Conservation (phyloP, 2,113 vertebrate species). For the Zosterops hypoxanthus region DNA sequence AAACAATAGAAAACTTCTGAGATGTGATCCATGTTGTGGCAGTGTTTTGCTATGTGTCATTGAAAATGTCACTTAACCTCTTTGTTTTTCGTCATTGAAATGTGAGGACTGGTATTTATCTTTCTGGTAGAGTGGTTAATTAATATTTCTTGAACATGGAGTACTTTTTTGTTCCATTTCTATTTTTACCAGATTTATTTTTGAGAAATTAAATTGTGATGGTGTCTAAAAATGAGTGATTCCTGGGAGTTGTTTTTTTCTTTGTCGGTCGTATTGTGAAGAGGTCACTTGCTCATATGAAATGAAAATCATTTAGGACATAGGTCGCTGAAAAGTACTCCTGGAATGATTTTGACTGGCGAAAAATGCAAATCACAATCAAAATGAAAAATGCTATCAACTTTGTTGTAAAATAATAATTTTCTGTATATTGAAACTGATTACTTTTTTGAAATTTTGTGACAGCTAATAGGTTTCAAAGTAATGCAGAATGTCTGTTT, state of each 20-base stretch:
- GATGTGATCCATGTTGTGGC: constrained; percentile 20
- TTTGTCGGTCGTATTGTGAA: constrained; percentile 46
- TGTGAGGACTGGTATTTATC: background rate
- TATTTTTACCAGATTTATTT: constrained; percentile 25
- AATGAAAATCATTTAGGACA: constrained; percentile 44
- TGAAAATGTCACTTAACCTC: constrained; percentile 40
- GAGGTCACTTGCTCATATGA: constrained; percentile 40
- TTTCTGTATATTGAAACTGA: background rate
- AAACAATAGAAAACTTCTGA: constrained; percentile 50
- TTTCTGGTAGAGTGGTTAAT: constrained; percentile 33
- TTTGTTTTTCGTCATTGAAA: constrained; percentile 20
- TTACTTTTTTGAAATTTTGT: constrained; percentile 31
- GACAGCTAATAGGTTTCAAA: background rate
- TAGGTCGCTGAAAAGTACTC: constrained; percentile 28
- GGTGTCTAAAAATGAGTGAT: background rate
- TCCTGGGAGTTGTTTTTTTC: background rate
- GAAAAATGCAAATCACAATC: constrained; percentile 31
- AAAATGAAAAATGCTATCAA: constrained; percentile 22
- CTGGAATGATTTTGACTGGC: constrained; percentile 19
- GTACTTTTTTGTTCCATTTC: constrained; percentile 9
- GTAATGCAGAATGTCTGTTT: background rate
- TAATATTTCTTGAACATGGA: constrained; percentile 43
- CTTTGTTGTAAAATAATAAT: constrained; percentile 40
- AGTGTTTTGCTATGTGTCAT: constrained; percentile 46
- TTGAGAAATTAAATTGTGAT: constrained; percentile 16